Evolutionary conservation across 2,888 invertebrate species (phyloP).

Genomic region (Hypomecis punctinalis): DNA sequence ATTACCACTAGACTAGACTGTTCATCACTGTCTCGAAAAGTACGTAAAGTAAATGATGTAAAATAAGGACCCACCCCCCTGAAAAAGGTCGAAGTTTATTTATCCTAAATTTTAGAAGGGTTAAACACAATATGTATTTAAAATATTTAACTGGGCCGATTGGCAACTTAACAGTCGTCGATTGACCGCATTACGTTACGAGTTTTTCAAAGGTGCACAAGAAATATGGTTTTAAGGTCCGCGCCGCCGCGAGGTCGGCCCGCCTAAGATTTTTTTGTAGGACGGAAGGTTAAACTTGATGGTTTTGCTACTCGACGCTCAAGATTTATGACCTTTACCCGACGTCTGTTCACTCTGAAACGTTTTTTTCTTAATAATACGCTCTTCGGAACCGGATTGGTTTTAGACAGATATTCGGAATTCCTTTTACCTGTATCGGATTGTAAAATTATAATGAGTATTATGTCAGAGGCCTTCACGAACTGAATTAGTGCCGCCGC

Average conservation of each 20-base stretch:
- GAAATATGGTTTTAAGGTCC: slow-evolving; percentile 18
- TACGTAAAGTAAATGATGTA: too few relatives aligned
- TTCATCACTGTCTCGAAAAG: too few relatives aligned
- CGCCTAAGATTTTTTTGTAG: slow-evolving; percentile 21
- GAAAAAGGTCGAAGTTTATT: too few relatives aligned
- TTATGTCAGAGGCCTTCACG: not conserved
- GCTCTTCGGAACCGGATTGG: slow-evolving; percentile 9
- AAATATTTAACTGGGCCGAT: slow-evolving; percentile 6
- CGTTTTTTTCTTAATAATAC: slow-evolving; percentile 13
- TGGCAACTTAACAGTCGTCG: slow-evolving; percentile 21
- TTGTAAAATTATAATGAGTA: not conserved
- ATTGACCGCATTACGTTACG: slow-evolving; percentile 9
- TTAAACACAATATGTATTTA: too few relatives aligned
- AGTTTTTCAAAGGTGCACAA: slow-evolving; percentile 8
- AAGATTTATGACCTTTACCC: slow-evolving; percentile 27
- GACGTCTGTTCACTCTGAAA: slow-evolving; percentile 6
- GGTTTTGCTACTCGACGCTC: slow-evolving; percentile 19
- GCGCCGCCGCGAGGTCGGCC: slow-evolving; percentile 19
- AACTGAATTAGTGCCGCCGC: too few relatives aligned
- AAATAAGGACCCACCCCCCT: too few relatives aligned
- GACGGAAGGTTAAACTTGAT: slow-evolving; percentile 26
- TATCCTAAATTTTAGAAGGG: too few relatives aligned
- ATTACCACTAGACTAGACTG: too few relatives aligned
- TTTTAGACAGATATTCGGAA: slow-evolving; percentile 3
- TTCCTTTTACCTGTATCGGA: slow-evolving; percentile 14